Evolutionary conservation across 2,797 vertebrate genomes (phyloP), one percentile per base, ranked within the genome.

Genomic region (Rhynchonycteris naso): DNA sequence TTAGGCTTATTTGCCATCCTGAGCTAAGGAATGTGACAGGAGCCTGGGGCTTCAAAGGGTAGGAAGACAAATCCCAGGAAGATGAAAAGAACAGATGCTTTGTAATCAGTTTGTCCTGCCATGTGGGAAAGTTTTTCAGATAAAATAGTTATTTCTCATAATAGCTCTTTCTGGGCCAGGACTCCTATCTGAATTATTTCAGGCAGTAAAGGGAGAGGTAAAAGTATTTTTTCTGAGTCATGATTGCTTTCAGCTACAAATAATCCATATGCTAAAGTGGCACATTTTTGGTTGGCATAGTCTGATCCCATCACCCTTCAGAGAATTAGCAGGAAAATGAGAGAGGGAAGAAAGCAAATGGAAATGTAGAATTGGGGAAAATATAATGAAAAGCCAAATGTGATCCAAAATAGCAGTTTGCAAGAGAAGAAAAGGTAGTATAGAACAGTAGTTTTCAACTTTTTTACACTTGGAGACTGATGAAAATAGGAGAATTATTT

Each of bases 281-380:
- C 13, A 15, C 47, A 83, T 68, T 83, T 83, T 68, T 63, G 75
- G 81, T 13, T 83, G 47, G n/a, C 30, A 28, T 52, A 66, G 33
- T 66, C 22, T 24, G 61, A 6, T 33, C 43, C 21, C 21, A 24
- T 82, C 19, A 33, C 2, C 56, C 21, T 86, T 35, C 61, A 83
- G 50, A 91, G 65, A 92, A 90, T 72, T 59, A 81, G 26, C 5
- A 38, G 68, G 69, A 38, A 94, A 79, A 82, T 71, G 26, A 83
- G 78, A 74, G 22, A 76, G 1, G 12, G 22, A 81, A 65, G 26
- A 65, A 90, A 85, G 35, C 50, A 74, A 86, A 35, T 69, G 59
- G 13, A 76, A 94, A 86, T 90, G 24, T 93, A 74, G 30, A 89
- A 72, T 4, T 69, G 50, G 22, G 24, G 30, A 50, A 76, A 79